Evolutionary conservation across 2,797 vertebrate species (phyloP).

Genomic region (Etheostoma perlongum): DNA sequence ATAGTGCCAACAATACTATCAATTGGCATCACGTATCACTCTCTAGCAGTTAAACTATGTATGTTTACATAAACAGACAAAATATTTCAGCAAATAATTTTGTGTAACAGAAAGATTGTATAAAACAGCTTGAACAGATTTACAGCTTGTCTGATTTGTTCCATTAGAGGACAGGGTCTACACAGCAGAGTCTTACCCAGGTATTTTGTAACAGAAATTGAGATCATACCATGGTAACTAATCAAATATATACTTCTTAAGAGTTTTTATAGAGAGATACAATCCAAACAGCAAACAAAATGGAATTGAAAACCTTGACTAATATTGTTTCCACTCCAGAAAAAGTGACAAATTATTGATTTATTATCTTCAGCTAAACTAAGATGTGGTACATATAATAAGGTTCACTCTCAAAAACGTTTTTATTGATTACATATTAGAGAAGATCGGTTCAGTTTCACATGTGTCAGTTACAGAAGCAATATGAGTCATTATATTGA

Average conservation of each 20-base stretch:
- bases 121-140: not conserved
- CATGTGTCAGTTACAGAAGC: not conserved
- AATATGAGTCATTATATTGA: slow-evolving; percentile 10
- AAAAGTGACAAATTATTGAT: not conserved
- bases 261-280: not conserved
- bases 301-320: not conserved
- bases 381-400: not conserved
- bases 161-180: slow-evolving; percentile 56
- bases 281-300: not conserved
- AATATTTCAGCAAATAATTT: not conserved
- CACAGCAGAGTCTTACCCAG: not conserved
- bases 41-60: not conserved
- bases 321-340: not conserved
- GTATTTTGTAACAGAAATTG: not conserved
- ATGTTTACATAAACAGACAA: not conserved
- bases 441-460: not conserved
- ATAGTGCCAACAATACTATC: no score
- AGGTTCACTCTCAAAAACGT: not conserved
- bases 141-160: not conserved
- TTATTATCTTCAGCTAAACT: not conserved
- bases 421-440: not conserved
- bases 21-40: not conserved
- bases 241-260: not conserved
- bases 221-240: not conserved
- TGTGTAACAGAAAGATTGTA: not conserved